A percentile compares a stretch with the other conserved stretches of the same genome.
phyloP scores from a whole-genome alignment of 2,888 invertebrate species.

The Melitaea athalia region DNA sequence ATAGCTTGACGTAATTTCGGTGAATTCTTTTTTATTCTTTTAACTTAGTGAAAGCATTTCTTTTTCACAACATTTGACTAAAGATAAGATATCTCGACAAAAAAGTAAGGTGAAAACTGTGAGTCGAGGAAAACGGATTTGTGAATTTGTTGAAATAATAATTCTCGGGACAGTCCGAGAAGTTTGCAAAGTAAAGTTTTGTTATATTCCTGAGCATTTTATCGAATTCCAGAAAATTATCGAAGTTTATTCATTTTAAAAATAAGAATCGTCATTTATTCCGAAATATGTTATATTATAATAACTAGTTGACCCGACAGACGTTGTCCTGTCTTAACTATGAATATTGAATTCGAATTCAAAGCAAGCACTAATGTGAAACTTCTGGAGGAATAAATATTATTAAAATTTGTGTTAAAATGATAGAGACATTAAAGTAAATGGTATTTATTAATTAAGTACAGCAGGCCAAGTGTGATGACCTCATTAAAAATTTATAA shows the following conservation, averaged over 20 bases:
- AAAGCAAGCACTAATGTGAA: too few species aligned
- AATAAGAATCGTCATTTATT: neutral
- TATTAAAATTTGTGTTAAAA: too few species aligned
- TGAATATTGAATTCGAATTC: too few species aligned
- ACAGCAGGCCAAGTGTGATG: too few species aligned
- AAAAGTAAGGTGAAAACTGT: conserved; percentile 18
- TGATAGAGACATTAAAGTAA: too few species aligned
- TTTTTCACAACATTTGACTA: conserved; percentile 11
- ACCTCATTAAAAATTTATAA: too few species aligned
- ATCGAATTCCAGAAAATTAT: conserved; percentile 16
- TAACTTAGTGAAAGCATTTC: conserved; percentile 37
- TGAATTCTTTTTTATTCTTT: conserved; percentile 25
- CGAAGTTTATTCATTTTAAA: conserved; percentile 30
- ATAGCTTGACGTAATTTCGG: neutral
- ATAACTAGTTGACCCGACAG: too few species aligned
- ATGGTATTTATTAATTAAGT: too few species aligned
- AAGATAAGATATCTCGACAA: neutral
- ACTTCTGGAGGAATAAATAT: too few species aligned
- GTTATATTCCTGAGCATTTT: conserved; percentile 22
- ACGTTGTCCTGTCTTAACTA: too few species aligned
- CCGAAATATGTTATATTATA: too few species aligned
- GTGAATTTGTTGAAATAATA: conserved; percentile 37
- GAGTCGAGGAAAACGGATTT: conserved; percentile 26
- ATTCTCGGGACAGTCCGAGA: conserved; percentile 30
- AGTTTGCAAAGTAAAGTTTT: conserved; percentile 30